Conservation (phyloP, 2,888 invertebrate genomes). For the Priocnemis perturbator region DNA sequence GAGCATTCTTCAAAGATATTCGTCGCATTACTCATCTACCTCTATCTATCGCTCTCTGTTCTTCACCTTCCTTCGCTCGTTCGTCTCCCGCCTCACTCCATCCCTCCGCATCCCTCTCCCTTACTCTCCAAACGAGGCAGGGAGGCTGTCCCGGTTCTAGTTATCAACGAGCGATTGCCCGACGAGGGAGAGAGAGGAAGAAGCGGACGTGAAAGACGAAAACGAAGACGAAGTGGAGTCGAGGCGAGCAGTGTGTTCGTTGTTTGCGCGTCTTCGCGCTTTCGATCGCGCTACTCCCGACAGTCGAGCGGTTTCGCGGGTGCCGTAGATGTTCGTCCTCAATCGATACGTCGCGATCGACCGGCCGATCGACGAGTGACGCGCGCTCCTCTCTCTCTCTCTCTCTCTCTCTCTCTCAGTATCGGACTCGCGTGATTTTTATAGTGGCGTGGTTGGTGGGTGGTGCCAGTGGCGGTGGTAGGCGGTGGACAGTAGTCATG, state of each 20-base stretch:
- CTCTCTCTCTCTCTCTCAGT: not conserved
- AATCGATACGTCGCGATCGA: constrained; percentile 30
- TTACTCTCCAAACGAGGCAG: not conserved
- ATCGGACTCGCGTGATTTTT: too few species aligned
- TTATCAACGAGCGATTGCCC: too few species aligned
- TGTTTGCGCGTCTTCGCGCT: too few species aligned
- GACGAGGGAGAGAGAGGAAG: not conserved
- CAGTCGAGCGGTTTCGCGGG: too few species aligned
- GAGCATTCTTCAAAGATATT: not conserved
- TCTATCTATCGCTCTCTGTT: not conserved
- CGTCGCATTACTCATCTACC: constrained; percentile 1
- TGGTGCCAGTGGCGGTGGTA: too few species aligned
- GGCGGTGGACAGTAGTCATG: constrained; percentile 50
- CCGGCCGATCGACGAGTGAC: too few species aligned
- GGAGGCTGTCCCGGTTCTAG: too few species aligned
- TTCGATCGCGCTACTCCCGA: too few species aligned
- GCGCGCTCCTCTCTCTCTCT: not conserved
- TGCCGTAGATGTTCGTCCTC: not conserved
- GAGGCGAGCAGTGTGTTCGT: too few species aligned
- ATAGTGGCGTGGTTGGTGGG: too few species aligned
- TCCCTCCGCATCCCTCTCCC: constrained; percentile 9
- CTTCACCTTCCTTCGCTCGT: too few species aligned
- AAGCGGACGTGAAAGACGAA: constrained; percentile 7
- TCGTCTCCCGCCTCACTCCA: constrained; percentile 6
- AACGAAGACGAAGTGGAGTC: constrained; percentile 7